phyloP scores from a whole-genome alignment of 2,888 invertebrate genomes.

The Habrosyne pyritoides region DNA sequence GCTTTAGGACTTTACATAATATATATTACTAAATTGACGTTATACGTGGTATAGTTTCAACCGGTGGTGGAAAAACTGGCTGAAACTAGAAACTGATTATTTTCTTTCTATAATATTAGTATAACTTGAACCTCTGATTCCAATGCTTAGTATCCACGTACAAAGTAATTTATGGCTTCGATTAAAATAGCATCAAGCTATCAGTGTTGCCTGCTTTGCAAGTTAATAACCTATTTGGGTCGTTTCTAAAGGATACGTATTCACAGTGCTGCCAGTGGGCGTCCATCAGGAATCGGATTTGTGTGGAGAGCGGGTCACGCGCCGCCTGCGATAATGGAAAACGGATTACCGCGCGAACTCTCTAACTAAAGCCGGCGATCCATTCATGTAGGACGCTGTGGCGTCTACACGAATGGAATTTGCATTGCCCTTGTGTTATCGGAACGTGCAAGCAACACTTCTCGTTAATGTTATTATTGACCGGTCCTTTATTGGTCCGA shows the following conservation, averaged over 20 bases:
- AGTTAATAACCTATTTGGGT: constrained; percentile 54
- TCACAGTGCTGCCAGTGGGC: constrained; percentile 32
- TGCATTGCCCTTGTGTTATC: constrained; percentile 20
- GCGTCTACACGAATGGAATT: constrained; percentile 29
- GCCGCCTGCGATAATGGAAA: constrained; percentile 60
- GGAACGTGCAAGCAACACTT: constrained; percentile 7
- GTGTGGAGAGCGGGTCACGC: constrained; percentile 38
- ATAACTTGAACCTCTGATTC: no score
- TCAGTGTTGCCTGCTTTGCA: constrained; percentile 43
- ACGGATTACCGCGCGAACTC: constrained; percentile 55
- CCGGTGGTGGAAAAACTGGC: no score
- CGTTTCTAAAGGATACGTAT: constrained; percentile 44
- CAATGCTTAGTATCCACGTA: no score
- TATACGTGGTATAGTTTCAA: no score
- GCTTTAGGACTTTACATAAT: no score
- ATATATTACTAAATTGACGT: no score
- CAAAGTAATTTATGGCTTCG: constrained; percentile 8
- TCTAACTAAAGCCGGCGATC: constrained; percentile 46
- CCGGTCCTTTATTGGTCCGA: neutral
- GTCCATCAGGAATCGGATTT: constrained; percentile 55
- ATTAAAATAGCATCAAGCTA: constrained; percentile 22
- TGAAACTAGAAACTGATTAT: no score
- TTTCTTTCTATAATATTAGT: no score
- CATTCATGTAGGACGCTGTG: constrained; percentile 27
- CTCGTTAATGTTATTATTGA: neutral